Percentiles rank a stretch among this genome's conserved stretches.
Evolutionary conservation across 2,797 vertebrate genomes (phyloP).

Genomic region (Catamblyrhynchus diadema): DNA sequence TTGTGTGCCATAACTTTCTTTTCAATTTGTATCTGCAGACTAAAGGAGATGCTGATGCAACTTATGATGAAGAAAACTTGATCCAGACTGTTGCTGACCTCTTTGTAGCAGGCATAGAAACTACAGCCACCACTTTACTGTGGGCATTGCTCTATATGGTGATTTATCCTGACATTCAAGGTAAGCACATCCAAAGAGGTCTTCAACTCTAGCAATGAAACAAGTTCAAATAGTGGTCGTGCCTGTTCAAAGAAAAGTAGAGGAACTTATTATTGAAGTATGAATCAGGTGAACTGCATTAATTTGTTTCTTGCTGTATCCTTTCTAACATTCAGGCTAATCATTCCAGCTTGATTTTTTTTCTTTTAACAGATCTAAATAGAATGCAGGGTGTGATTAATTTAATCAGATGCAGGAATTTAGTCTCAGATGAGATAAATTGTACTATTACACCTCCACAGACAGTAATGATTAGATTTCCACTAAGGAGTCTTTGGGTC

Average conservation of each 20-base stretch:
- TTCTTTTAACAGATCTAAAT: not conserved
- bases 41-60: not conserved
- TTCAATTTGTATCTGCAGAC: not conserved
- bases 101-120: constrained; percentile 50
- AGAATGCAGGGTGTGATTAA: not conserved
- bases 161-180: constrained; percentile 40
- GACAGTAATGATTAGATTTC: not conserved
- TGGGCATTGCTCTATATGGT: constrained; percentile 49
- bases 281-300: not conserved
- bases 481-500: not conserved
- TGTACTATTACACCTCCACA: not conserved
- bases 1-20: not conserved
- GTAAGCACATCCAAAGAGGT: not conserved
- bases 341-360: not conserved
- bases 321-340: not conserved
- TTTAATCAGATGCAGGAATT: not conserved
- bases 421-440: not conserved
- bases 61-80: constrained; percentile 51
- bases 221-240: not conserved
- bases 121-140: not conserved
- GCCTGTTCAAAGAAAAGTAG: not conserved
- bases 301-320: not conserved
- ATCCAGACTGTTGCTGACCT: constrained; percentile 14
- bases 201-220: not conserved
- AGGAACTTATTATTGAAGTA: not conserved